Base-by-base conservation (phyloP, 2,888 invertebrate species). In the Petrolisthes cinctipes region DNA sequence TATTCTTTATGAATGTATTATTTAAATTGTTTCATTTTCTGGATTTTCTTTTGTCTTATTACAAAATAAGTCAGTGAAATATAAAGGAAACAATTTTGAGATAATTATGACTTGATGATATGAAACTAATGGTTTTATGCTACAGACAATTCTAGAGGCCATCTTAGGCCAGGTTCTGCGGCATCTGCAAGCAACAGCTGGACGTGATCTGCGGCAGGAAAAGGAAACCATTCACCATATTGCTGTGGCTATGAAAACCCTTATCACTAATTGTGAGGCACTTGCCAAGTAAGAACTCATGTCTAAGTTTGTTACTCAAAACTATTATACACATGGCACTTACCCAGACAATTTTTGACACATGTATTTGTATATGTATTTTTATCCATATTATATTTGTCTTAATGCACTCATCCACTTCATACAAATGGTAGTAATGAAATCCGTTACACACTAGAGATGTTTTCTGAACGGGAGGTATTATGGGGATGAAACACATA, bases 231-330 rank as follows among this genome's bases (percentile, higher is more conserved):
- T 99, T 90, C 95, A 96, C 91, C 98, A 97, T 92, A 94, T 99
- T 83, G 97, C 98, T 0, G 96, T 98, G 1, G 97, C 99, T 75
- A 96, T 99, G 91, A 97, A 97, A 92, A 99, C 99, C 0, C 95
- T 99, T 89, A 96, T 99, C 37, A 98, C 97, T 92, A 98, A 99
- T 93, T 98, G 98, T 92, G 99, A 99, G 93, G 97, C 97, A 54
- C 94, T 99, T 73, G 97, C 98, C 9, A 98, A 99, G 97, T 97
- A 94, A 68, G 85, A 37, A 37, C 37, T 37, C 37, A 37, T 37
- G 37, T 37, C 37, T 37, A 37, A 37, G 37, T 37, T 37, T 37
- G 37, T 37, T 37, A 37, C 37, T 37, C 37, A 37, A 37, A 37
- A 37, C 37, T 37, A 37, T 37, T 37, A 37, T 37, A 37, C 37